Base-by-base conservation (phyloP, 1,140 invertebrate species). In the Ganaspis sp. region DNA sequence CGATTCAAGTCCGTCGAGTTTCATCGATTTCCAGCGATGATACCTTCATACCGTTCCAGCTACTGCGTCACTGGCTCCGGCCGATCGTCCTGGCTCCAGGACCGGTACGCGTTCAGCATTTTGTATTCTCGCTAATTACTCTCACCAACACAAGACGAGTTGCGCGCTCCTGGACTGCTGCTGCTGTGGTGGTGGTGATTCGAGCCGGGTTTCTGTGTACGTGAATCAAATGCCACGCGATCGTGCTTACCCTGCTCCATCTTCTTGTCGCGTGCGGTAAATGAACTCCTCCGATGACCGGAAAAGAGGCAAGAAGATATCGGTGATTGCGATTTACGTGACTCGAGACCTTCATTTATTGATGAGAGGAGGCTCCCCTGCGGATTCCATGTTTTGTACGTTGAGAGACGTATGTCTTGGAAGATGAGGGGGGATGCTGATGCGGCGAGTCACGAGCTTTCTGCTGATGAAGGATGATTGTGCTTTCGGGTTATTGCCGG, bases 201-300 rank as follows among this genome's bases (percentile, higher is more conserved):
- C 58, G 58, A 64, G 23, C 4, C n/a, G 58, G 12, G 9, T 12
- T 64, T 64, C 11, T 64, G 58, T 77, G 73, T 81, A 83, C 79
- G 79, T 76, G 79, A 74, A 83, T 77, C 77, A 83, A 81, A 81
- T 81, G 79, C 81, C 81, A 83, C 81, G 83, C 80, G 78, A 76
- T 76, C 81, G 26, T 80, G 69, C 45, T 29, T 75, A 64, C 79
- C 53, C 74, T 29, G 75, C 73, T 69, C 79, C 79, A 77, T 75
- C 49, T 38, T 64, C 69, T 53, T 42, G 72, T 79, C 74, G 77
- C 83, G 78, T 81, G 79, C 75, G 76, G 70, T 53, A 8, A 75
- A 71, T 83, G 78, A 78, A 78, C 75, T 64, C 21, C 58, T 64
- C 58, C 58, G 78, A 83, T 79, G 77, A 79, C 79, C 78, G 77